Percentiles rank a stretch among this genome's conserved stretches.
Conservation (phyloP, 2,888 invertebrate species). For the Cosmia pyralina region DNA sequence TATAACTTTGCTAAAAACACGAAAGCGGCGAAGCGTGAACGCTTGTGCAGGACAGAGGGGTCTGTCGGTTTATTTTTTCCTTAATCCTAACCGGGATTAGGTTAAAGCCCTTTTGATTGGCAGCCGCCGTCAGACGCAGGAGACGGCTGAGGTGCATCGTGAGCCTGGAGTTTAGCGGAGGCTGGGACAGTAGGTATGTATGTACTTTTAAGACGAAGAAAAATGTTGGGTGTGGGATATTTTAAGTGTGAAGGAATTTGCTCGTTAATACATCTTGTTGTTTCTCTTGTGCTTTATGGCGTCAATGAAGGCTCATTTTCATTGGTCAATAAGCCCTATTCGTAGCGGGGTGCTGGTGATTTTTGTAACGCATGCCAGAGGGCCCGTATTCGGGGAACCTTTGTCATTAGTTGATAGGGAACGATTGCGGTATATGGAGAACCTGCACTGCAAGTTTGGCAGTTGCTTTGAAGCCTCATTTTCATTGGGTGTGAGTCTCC, state of each 20-base stretch:
- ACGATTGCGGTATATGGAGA: too few relatives aligned
- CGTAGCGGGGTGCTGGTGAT: too few relatives aligned
- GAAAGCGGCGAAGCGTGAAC: constrained; percentile 86
- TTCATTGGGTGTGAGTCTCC: too few relatives aligned
- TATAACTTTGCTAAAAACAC: constrained; percentile 61
- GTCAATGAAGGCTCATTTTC: too few relatives aligned
- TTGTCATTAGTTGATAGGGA: rapidly evolving
- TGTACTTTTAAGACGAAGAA: constrained; percentile 12
- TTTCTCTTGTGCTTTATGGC: not conserved
- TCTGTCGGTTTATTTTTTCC: constrained; percentile 87
- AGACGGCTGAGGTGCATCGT: constrained; percentile 68
- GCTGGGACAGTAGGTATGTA: constrained; percentile 27
- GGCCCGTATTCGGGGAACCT: too few relatives aligned
- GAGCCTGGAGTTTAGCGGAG: constrained; percentile 68
- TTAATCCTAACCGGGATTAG: constrained; percentile 89
- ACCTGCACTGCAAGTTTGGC: too few relatives aligned
- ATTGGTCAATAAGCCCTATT: too few relatives aligned
- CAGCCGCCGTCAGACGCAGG: constrained; percentile 88
- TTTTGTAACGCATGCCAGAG: too few relatives aligned
- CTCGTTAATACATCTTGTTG: too few relatives aligned
- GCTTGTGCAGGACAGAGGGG: constrained; percentile 87
- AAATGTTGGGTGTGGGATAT: not conserved
- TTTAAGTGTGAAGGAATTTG: not conserved
- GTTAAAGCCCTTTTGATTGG: constrained; percentile 89
- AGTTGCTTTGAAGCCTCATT: too few relatives aligned